Evolutionary conservation across 2,113 vertebrate genomes (phyloP), one percentile per base, ranked within the genome.

Genomic region (Coturnix japonica): DNA sequence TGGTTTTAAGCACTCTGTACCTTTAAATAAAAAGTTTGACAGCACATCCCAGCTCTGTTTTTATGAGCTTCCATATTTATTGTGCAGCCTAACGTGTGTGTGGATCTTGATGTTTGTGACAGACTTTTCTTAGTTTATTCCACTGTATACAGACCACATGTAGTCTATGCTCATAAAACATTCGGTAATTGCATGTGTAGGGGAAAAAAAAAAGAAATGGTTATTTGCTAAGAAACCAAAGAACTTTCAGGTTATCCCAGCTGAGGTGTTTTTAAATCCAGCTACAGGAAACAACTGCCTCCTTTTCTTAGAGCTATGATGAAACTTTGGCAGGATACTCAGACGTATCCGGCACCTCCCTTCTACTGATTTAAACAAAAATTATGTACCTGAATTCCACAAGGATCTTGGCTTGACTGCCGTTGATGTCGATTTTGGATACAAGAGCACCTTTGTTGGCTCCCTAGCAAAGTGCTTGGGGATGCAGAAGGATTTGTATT

Each of bases 31-130:
- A 60, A 69, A 17, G 12, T 26, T 57, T 64, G 64, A 65, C 1
- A 13, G 63, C 91, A 82, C 47, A 66, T 81, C 87, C 74, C 13
- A 20, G 61, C 90, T 87, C 75, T 61, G 70, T 19, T 72, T 95
- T 95, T 93, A 94, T 85, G 86, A 85, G 53, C 37, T 76, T 93
- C 61, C 59, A n/a, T 89, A 90, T 94, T 94, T 96, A 91, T 79
- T 90, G 84, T 77, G 73, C 61, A 91, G 69, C 86, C 85, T 89
- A 77, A 77, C 31, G 44, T 49, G 57, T 41, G 37, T 80, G 83
- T 78, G 67, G 91, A 77, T 92, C 82, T 88, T 47, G 61, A 43
- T 79, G 75, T 81, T 81, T 90, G 46, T 89, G 75, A 82, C 46
- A 84, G 66, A 41, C 78, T 88, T 95, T 90, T 81, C 91, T 77